Base-by-base conservation (phyloP, 2,113 vertebrate species). In the Amia ocellicauda region DNA sequence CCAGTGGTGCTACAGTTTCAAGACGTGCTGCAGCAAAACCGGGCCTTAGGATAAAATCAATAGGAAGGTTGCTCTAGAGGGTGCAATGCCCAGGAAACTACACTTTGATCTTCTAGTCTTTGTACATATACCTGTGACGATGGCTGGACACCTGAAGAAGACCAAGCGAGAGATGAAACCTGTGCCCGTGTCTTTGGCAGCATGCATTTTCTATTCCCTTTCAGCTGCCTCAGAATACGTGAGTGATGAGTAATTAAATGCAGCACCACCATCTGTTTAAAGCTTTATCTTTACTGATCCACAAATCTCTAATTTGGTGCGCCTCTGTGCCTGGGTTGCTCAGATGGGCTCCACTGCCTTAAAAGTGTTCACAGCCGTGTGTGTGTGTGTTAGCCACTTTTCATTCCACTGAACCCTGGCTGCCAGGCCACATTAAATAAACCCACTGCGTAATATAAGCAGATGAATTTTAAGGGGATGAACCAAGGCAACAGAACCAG, bases 221-320 rank as follows among this genome's bases (percentile, higher is more conserved):
- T 27, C 16, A 13, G 26, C 23, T 47, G 16, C 43, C 17, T 31
- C 1, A 22, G 28, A n/a, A 9, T 11, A 56, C 42, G 24, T 13
- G 13, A 45, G 23, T 43, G 13, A 9, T 20, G 23, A 31, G 36
- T 52, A 31, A 63, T 63, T 63, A 53, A 28, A 50, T 52, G 41
- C 45, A 40, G 45, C 55, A 36, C 9, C n/a, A 52, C 56, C 61
- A 64, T 60, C 67, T 64, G 47, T 41, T 29, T 36, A 10, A 43
- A 51, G 61, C 27, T 20, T 59, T 58, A 45, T 24, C 47, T 52
- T 22, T 20, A 20, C 64, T 66, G 56, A 60, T 26, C 63, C 29
- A 45, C 22, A 7, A 20, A 56, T 57, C 19, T 29, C 57, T 60
- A 2, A 54, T 53, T 60, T 53, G n/a, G 16, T n/a, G n/a, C n/a